phyloP scores from a whole-genome alignment of 2,888 invertebrate genomes.

The Spisula solida region DNA sequence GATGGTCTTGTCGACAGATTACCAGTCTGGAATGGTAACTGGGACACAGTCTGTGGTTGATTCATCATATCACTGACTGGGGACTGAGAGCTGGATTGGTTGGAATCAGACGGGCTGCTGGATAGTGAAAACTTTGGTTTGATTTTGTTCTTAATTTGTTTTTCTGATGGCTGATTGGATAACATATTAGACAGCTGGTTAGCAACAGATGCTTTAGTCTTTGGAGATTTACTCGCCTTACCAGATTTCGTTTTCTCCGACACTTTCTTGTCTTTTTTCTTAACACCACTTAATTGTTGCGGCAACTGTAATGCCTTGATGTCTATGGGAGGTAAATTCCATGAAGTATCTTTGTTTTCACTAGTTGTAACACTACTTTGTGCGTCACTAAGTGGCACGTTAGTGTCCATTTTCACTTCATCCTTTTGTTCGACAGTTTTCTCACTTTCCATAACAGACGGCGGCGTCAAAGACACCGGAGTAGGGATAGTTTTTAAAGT shows the following conservation, averaged over 20 bases:
- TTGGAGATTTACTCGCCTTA: constrained; percentile 6
- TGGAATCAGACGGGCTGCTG: constrained; percentile 56
- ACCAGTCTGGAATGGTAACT: constrained; percentile 32
- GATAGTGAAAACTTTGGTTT: constrained; percentile 56
- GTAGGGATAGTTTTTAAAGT: constrained; percentile 41
- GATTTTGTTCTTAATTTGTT: not conserved
- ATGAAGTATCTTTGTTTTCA: constrained; percentile 47
- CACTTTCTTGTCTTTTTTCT: constrained; percentile 15
- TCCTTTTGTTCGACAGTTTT: constrained; percentile 15
- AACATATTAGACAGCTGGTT: not conserved
- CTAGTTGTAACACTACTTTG: not conserved
- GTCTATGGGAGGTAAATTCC: constrained; percentile 67
- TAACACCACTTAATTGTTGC: constrained; percentile 53
- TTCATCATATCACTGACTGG: constrained; percentile 33
- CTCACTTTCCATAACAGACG: constrained; percentile 5
- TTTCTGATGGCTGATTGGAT: not conserved
- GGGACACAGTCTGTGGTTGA: not conserved
- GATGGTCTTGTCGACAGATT: constrained; percentile 61
- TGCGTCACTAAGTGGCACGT: not conserved
- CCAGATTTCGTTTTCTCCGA: constrained; percentile 15
- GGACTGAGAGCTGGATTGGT: constrained; percentile 57
- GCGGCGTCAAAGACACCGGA: not conserved
- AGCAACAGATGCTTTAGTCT: not conserved
- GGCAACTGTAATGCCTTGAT: constrained; percentile 65
- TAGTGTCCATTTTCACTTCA: constrained; percentile 31